Evolutionary conservation across 2,888 invertebrate genomes (phyloP).

Genomic region (Lepidocyrtoides sp.): DNA sequence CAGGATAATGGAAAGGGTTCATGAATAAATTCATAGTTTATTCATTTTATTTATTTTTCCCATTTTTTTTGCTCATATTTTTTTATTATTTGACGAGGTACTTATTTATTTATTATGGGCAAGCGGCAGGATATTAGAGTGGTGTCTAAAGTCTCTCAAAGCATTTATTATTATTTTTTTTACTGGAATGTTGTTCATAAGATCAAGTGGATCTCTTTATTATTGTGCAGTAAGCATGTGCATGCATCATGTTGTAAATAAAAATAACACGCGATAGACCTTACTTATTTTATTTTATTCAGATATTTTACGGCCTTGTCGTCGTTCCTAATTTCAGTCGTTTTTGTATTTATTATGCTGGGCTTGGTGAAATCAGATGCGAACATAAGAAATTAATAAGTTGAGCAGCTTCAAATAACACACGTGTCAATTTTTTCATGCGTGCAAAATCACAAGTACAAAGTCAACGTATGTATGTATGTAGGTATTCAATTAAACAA

Average conservation of each 20-base stretch:
- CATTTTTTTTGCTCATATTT: neutral
- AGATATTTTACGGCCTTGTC: neutral
- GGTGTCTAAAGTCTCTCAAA: neutral
- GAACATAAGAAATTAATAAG: too few species aligned
- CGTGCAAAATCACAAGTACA: too few species aligned
- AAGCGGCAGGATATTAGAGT: neutral
- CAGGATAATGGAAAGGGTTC: slow-evolving; percentile 50
- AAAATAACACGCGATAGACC: neutral
- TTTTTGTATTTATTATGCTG: neutral
- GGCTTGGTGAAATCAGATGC: too few species aligned
- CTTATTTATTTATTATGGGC: slow-evolving; percentile 42
- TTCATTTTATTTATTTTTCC: slow-evolving; percentile 9
- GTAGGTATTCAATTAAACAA: neutral
- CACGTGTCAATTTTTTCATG: too few species aligned
- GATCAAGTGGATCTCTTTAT: slow-evolving; percentile 30
- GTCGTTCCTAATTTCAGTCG: neutral
- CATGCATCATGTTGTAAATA: neutral
- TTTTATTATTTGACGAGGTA: slow-evolving; percentile 23
- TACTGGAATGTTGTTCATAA: neutral
- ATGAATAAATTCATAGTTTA: slow-evolving; percentile 57
- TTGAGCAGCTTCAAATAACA: too few species aligned
- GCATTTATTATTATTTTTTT: neutral
- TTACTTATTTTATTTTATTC: neutral
- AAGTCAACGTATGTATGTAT: too few species aligned
- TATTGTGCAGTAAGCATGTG: too few species aligned